Percentiles rank a stretch among this genome's conserved stretches.
Evolutionary conservation across 2,888 invertebrate species (phyloP).

Genomic region (Euproctis similis): DNA sequence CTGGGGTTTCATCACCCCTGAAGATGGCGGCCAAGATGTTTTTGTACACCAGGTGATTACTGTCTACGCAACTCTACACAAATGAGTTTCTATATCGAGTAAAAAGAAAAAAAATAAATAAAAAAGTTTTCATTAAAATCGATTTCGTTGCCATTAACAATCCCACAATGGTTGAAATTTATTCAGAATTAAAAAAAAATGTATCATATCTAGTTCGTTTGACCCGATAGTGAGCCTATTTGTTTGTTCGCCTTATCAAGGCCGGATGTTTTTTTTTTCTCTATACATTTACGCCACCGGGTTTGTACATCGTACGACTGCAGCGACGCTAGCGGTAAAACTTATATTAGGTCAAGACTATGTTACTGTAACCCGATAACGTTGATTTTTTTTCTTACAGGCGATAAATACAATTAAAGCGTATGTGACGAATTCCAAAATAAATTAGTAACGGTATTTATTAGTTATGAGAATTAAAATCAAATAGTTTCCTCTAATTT

Average conservation of each 20-base stretch:
- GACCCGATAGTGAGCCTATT: slow-evolving; percentile 71
- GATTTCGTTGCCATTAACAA: slow-evolving; percentile 8
- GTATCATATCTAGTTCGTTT: slow-evolving; percentile 65
- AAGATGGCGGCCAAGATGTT: slow-evolving; percentile 92
- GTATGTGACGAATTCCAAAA: no score
- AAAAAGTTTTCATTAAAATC: slow-evolving; percentile 2
- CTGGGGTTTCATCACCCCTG: slow-evolving; percentile 95
- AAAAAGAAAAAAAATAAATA: not conserved
- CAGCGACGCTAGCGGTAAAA: slow-evolving; percentile 58
- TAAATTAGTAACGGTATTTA: no score
- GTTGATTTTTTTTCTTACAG: slow-evolving; percentile 46
- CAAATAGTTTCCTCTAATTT: no score
- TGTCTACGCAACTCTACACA: slow-evolving; percentile 16
- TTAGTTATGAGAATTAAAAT: no score
- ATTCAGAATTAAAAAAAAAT: slow-evolving; percentile 55
- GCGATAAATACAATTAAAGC: slow-evolving; percentile 36
- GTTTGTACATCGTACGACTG: slow-evolving; percentile 58
- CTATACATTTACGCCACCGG: slow-evolving; percentile 70
- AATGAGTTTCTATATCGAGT: no score
- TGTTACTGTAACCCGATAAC: slow-evolving; percentile 52
- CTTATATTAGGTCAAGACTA: slow-evolving; percentile 63
- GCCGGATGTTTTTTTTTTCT: slow-evolving; percentile 75
- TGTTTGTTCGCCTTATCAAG: slow-evolving; percentile 73
- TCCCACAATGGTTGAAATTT: slow-evolving; percentile 38
- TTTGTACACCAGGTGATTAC: slow-evolving; percentile 92